phyloP scores from a whole-genome alignment of 2,888 invertebrate genomes.

The Trilocha varians region DNA sequence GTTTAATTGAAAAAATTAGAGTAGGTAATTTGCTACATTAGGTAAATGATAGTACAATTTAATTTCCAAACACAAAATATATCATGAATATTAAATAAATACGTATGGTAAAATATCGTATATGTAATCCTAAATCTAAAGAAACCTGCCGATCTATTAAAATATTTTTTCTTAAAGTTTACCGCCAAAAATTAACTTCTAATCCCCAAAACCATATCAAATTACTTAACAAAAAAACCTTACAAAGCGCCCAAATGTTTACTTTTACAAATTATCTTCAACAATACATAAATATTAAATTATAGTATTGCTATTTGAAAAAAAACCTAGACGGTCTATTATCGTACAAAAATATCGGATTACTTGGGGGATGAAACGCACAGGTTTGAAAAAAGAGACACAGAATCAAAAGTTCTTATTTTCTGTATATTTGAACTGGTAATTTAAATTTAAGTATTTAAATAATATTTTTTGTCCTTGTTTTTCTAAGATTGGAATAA shows the following conservation, averaged over 20 bases:
- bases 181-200: not conserved
- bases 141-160: too few species aligned
- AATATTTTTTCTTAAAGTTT: not conserved
- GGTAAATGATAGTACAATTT: too few species aligned
- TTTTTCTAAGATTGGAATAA: too few species aligned
- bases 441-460: too few species aligned
- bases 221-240: constrained; percentile 24
- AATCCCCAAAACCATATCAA: constrained; percentile 6
- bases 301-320: constrained; percentile 38
- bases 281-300: constrained; percentile 39
- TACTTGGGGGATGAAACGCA: constrained; percentile 25
- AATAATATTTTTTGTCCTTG: too few species aligned
- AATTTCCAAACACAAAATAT: too few species aligned
- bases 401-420: not conserved
- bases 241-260: constrained; percentile 56
- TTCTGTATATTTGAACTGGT: too few species aligned
- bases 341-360: constrained; percentile 55
- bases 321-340: constrained; percentile 24
- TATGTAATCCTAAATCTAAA: too few species aligned
- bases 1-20: too few species aligned
- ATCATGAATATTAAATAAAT: too few species aligned
- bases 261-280: constrained; percentile 60
- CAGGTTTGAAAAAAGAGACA: not conserved
- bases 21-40: too few species aligned
- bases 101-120: too few species aligned